phyloP scores from a whole-genome alignment of 2,797 vertebrate genomes.

The Pantherophis vulpinus region DNA sequence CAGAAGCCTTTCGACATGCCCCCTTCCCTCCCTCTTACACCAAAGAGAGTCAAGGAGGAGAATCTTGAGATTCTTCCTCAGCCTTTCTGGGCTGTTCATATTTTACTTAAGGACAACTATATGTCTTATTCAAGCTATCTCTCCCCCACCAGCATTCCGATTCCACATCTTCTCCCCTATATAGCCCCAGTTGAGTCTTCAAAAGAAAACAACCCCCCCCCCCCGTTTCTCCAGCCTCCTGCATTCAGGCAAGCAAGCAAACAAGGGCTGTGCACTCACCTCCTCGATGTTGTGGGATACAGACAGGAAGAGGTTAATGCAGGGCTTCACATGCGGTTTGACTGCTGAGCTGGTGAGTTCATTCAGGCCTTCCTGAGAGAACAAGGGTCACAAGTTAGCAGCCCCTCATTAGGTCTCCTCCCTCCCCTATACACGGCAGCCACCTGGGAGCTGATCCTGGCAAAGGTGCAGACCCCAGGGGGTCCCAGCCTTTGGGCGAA shows the following conservation, averaged over 20 bases:
- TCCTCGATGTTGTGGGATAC: constrained; percentile 98
- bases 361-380: constrained; percentile 85
- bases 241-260: background rate
- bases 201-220: background rate
- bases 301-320: constrained; percentile 94
- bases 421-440: background rate
- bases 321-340: constrained; percentile 95
- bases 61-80: background rate
- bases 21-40: background rate
- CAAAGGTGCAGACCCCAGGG: too few relatives aligned
- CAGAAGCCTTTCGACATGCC: background rate
- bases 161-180: background rate
- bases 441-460: background rate
- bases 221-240: background rate
- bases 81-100: background rate
- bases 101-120: background rate
- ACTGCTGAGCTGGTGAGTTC: constrained; percentile 92
- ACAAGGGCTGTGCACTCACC: constrained; percentile 65
- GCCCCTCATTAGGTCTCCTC: background rate
- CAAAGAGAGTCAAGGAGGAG: background rate
- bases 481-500: too few relatives aligned
- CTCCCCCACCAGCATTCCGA: background rate
- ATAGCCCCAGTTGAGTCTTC: background rate
- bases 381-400: background rate
- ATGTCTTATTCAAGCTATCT: background rate